Base-by-base conservation (phyloP, 2,797 vertebrate species). In the Picus viridis region DNA sequence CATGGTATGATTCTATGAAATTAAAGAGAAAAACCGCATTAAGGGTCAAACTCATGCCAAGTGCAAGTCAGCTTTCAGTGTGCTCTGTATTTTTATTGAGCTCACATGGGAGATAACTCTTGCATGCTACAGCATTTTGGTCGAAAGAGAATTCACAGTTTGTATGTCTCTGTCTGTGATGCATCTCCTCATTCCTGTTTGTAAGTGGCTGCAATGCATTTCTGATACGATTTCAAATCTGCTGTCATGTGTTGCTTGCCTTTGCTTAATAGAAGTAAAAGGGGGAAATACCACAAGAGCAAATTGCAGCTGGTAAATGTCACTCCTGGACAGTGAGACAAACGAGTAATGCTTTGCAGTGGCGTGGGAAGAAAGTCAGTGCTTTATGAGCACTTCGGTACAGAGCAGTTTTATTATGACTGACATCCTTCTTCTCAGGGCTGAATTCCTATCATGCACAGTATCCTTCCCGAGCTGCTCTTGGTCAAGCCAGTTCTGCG, bases 391-490 rank as follows among this genome's bases (percentile, higher is more conserved):
- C 90, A 13, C 73, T 95, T 88, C 83, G 71, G 5, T 43, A 17
- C 61, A 57, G 68, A 75, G 7, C 57, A 8, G 32, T 43, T 90
- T 89, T 81, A 87, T 93, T 68, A 85, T 26, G 84, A 85, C 81
- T 94, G 95, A 91, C 90, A 90, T 95, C 92, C 95, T 96, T 93
- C 93, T 95, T 93, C 93, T 95, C 63, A 39, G 75, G 76, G 69
- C 88, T 82, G 81, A 36, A 77, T 71, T 93, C 90, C 84, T 67
- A 81, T 63, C 93, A 72, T 4, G 4, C 85, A 94, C 67, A 24
- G 86, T 73, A 95, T 95, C 95, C 93, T 96, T 96, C 95, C 95
- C 93, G 77, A 79, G 72, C 13, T 1, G 0, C 43, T 56, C 49
- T 29, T 56, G 77, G 77, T 84, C 90, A 45, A 68, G 78, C 80